Percentiles rank a stretch among this genome's conserved stretches.
Conservation (phyloP, 2,888 invertebrate genomes). For the Gerris lacustris region DNA sequence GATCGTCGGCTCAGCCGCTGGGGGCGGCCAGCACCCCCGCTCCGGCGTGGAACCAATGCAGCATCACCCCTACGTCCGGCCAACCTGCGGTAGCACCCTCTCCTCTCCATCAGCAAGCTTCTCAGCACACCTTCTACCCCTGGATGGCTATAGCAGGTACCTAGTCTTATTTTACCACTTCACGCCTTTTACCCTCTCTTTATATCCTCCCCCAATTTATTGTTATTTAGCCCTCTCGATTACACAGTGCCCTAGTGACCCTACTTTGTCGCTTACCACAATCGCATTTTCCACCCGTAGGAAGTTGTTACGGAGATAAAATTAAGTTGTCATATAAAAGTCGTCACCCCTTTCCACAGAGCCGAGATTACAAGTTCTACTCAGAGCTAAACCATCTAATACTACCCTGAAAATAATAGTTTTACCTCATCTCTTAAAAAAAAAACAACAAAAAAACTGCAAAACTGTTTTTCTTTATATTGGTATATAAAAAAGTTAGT, state of each 20-base stretch:
- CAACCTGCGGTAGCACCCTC: slow-evolving; percentile 53
- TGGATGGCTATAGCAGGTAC: slow-evolving; percentile 99
- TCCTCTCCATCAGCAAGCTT: slow-evolving; percentile 74
- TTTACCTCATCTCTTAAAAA: no score
- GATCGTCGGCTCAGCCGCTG: slow-evolving; percentile 23
- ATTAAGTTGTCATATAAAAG: neutral
- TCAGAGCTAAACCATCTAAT: no score
- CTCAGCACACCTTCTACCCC: slow-evolving; percentile 88
- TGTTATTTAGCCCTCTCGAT: no score
- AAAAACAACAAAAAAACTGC: no score
- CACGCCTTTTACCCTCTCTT: neutral
- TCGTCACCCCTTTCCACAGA: no score
- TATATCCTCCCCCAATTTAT: neutral
- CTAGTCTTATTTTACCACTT: slow-evolving; percentile 36
- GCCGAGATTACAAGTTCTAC: no score
- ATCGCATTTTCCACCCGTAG: neutral
- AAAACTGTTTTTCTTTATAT: no score
- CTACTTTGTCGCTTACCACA: neutral
- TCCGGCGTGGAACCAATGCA: slow-evolving; percentile 70
- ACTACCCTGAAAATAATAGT: no score
- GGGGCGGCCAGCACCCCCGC: slow-evolving; percentile 40
- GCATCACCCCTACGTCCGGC: slow-evolving; percentile 58
- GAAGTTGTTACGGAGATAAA: neutral
- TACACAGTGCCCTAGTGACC: neutral
- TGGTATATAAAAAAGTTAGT: no score